Conservation (phyloP, 2,113 vertebrate genomes). For the Fulmarus glacialis region DNA sequence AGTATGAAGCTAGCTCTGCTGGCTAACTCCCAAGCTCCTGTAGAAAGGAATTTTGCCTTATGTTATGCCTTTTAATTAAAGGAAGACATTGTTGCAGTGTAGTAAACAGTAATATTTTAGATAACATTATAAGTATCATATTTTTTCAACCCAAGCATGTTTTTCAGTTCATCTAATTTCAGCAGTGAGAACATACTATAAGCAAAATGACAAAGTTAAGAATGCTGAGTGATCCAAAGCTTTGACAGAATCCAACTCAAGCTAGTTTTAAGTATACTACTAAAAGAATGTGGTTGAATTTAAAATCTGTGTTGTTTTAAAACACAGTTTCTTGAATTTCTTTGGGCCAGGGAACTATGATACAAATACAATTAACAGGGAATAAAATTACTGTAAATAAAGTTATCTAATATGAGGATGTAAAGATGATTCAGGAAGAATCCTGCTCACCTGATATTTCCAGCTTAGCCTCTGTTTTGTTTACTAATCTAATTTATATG, state of each 20-base stretch:
- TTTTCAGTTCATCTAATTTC: background rate
- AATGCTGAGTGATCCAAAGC: background rate
- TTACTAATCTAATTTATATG: background rate
- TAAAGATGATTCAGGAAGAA: background rate
- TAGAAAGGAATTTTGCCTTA: background rate
- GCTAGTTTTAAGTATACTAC: background rate
- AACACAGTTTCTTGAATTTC: background rate
- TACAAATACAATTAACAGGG: background rate
- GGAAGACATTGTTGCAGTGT: background rate
- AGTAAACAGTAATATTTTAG: background rate
- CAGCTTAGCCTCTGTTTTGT: background rate
- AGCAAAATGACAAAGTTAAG: background rate
- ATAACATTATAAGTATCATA: background rate
- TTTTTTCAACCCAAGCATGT: background rate
- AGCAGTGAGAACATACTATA: background rate
- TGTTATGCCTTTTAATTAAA: background rate
- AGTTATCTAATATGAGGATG: background rate
- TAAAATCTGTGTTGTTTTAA: background rate
- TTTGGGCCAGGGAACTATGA: background rate
- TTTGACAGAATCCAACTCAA: background rate
- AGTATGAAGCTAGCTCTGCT: background rate
- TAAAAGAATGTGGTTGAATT: background rate
- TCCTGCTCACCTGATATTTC: background rate
- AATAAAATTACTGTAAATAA: background rate
- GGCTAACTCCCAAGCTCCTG: background rate